Evolutionary conservation across 2,113 vertebrate genomes (phyloP).

Genomic region (Cacatua alba): DNA sequence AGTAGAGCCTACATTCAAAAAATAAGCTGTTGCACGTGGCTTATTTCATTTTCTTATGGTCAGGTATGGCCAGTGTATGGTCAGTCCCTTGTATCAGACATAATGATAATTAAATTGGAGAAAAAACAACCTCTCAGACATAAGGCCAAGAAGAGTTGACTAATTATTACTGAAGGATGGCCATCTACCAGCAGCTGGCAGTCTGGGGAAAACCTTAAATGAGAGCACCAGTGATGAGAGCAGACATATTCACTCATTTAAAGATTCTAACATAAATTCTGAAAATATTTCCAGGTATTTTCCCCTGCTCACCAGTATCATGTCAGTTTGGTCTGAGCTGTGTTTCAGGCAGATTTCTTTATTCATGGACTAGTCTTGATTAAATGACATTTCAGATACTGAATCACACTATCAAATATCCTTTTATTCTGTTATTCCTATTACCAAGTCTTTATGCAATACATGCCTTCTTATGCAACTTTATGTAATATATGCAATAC

Average conservation of each 20-base stretch:
- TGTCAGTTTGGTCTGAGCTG: not conserved
- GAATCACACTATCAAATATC: not conserved
- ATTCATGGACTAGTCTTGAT: not conserved
- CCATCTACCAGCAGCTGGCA: not conserved
- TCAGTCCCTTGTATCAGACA: not conserved
- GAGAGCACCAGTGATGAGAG: not conserved
- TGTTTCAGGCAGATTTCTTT: not conserved
- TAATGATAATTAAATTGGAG: not conserved
- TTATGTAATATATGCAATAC: not conserved
- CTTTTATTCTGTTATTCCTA: not conserved
- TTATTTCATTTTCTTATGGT: not conserved
- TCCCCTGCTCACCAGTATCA: not conserved
- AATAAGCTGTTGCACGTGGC: not conserved
- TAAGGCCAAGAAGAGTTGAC: not conserved
- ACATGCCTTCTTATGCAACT: not conserved
- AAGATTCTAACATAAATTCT: not conserved
- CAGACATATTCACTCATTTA: not conserved
- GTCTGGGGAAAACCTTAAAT: not conserved
- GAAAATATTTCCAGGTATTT: not conserved
- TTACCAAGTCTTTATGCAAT: not conserved
- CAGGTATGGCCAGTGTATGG: not conserved
- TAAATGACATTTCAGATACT: not conserved
- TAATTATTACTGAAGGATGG: not conserved
- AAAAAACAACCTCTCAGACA: not conserved
- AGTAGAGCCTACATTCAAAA: not conserved